A percentile compares a stretch with the other conserved stretches of the same genome.
Evolutionary conservation across 2,888 invertebrate genomes (phyloP).

Genomic region (Stomorhina lunata): DNA sequence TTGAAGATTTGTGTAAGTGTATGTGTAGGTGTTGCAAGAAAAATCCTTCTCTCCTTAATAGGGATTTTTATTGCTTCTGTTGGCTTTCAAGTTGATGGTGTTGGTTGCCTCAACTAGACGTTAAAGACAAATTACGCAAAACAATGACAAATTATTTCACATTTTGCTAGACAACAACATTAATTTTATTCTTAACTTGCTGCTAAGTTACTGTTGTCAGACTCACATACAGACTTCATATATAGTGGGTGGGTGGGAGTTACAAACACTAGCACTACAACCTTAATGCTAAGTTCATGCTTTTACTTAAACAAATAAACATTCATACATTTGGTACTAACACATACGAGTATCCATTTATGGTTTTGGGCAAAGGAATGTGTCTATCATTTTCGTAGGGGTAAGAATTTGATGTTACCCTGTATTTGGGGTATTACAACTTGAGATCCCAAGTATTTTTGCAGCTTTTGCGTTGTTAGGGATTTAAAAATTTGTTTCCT

Average conservation of each 20-base stretch:
- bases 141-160: conserved; percentile 69
- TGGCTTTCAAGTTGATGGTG: not conserved
- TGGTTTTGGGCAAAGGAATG: not conserved
- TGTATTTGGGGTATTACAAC: conserved; percentile 16
- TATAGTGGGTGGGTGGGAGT: too few species aligned
- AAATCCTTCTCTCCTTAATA: not conserved
- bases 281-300: not conserved
- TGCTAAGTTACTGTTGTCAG: conserved; percentile 18
- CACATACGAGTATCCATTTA: not conserved
- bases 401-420: too few species aligned
- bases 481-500: conserved; percentile 12
- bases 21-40: not conserved
- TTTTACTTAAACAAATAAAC: not conserved
- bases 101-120: conserved; percentile 48
- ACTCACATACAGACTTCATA: not conserved
- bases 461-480: not conserved
- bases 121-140: conserved; percentile 68
- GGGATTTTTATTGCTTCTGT: not conserved
- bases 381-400: conserved; percentile 32
- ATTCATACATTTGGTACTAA: not conserved
- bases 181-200: conserved; percentile 65
- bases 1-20: not conserved
- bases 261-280: not conserved
- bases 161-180: conserved; percentile 64
- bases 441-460: conserved; percentile 3